Base-by-base conservation (phyloP, 1,140 invertebrate genomes). In the Agraylea sexmaculata region DNA sequence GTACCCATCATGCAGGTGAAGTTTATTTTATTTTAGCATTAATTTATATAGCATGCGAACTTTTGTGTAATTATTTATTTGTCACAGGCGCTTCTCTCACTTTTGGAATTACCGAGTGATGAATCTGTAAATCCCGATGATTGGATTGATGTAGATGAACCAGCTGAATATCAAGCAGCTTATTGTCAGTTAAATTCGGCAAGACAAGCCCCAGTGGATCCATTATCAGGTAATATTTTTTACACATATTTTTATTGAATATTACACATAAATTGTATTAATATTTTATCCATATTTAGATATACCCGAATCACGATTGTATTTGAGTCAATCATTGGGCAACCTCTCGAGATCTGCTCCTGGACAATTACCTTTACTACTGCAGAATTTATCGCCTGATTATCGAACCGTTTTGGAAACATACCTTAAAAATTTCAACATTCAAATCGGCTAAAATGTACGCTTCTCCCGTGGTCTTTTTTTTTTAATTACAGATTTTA, bases 181-280 rank as follows among this genome's bases (percentile, higher is more conserved):
- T 96, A 88, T 58, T 83, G 85, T 10, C 85, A 92, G 57, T 68
- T 97, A 1, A 70, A 80, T 10, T 93, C 84, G 70, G 90, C 89
- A 0, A 78, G 75, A 32, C 64, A 73, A 43, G 89, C 95, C 68
- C 81, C 82, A 13, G 71, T 73, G 37, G 52, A 49, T 43, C n/a
- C n/a, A n/a, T n/a, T n/a, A n/a, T n/a, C n/a, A n/a, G n/a, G n/a
- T n/a, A n/a, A n/a, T n/a, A n/a, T n/a, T n/a, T n/a, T n/a, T n/a
- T n/a, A n/a, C n/a, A n/a, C n/a, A n/a, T n/a, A n/a, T n/a, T n/a
- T n/a, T n/a, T n/a, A n/a, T n/a, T n/a, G n/a, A n/a, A n/a, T n/a
- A n/a, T n/a, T n/a, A n/a, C n/a, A n/a, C n/a, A n/a, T n/a, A n/a
- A n/a, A n/a, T n/a, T n/a, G n/a, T n/a, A n/a, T 37, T 43, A 45